phyloP scores from a whole-genome alignment of 1,140 invertebrate species.

The Sitobion miscanthi region DNA sequence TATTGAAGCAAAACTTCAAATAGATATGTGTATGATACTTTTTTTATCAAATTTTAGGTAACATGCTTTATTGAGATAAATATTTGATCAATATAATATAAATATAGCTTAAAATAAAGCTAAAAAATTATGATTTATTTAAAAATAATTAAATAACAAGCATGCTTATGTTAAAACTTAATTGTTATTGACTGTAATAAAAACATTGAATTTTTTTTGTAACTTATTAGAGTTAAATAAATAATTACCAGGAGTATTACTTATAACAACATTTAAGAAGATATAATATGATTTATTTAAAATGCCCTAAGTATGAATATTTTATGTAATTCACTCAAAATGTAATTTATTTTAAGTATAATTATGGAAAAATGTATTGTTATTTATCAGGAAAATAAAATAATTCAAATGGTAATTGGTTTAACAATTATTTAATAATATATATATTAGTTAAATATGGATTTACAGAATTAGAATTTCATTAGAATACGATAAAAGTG shows the following conservation, averaged over 20 bases:
- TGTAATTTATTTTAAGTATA: not conserved
- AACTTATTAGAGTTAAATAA: no score
- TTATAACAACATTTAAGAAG: no score
- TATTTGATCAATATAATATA: not conserved
- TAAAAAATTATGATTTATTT: not conserved
- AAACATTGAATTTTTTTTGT: no score
- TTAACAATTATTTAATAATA: not conserved
- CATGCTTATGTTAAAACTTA: not conserved
- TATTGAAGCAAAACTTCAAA: not conserved
- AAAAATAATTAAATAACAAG: not conserved
- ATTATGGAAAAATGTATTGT: not conserved
- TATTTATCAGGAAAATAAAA: not conserved
- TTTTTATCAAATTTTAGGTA: not conserved
- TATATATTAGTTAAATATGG: not conserved
- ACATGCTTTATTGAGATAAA: not conserved
- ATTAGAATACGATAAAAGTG: not conserved
- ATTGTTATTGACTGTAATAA: not conserved
- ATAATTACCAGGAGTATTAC: no score
- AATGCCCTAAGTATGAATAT: not conserved
- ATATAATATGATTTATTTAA: not conserved
- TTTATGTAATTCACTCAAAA: not conserved
- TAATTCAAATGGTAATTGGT: not conserved
- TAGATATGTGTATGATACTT: slow-evolving; percentile 3
- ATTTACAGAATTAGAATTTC: not conserved
- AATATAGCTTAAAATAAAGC: not conserved